These are phyloP conservation scores for Bovichtus variegatus DNA, from an alignment of 2,797 vertebrate species.

Conservation along the genomic window DNA sequence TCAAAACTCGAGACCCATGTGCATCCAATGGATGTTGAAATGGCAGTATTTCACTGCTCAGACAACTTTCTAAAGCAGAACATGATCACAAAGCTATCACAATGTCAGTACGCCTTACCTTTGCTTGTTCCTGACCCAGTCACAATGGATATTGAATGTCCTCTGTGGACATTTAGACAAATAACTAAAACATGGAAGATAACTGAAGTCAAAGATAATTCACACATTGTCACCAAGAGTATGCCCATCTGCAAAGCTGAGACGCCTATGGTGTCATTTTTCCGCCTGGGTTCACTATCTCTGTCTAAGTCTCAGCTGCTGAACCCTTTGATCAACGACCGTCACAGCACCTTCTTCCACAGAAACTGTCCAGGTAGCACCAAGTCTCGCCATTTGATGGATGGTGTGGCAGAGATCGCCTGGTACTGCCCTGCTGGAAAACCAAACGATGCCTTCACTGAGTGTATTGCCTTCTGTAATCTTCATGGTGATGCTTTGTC, in stretches of 20 bases:
- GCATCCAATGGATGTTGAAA: constrained; percentile 85
- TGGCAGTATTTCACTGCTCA: constrained; percentile 83
- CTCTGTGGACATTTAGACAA: constrained; percentile 77
- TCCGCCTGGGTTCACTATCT: constrained; percentile 77
- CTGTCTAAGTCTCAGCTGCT: constrained; percentile 82
- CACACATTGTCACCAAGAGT: constrained; percentile 23
- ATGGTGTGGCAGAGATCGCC: constrained; percentile 85
- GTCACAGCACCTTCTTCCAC: constrained; percentile 77
- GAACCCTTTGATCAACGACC: constrained; percentile 69
- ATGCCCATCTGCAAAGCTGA: constrained; percentile 69
- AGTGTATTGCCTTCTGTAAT: constrained; percentile 75
- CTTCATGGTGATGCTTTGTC: constrained; percentile 76
- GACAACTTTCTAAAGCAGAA: constrained; percentile 81
- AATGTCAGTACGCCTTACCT: constrained; percentile 85
- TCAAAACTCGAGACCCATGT: constrained; percentile 33
- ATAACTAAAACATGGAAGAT: constrained; percentile 77
- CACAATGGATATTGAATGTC: constrained; percentile 71
- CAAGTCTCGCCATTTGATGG: constrained; percentile 75
- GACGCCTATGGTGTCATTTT: constrained; percentile 80
- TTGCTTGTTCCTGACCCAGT: constrained; percentile 82
- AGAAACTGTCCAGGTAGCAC: constrained; percentile 73
- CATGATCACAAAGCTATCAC: constrained; percentile 76
- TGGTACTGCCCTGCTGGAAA: constrained; percentile 83
- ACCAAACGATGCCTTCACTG: constrained; percentile 65
- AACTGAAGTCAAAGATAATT: constrained; percentile 15